phyloP scores from a whole-genome alignment of 2,888 invertebrate genomes.

The Sminthurinus aureus region DNA sequence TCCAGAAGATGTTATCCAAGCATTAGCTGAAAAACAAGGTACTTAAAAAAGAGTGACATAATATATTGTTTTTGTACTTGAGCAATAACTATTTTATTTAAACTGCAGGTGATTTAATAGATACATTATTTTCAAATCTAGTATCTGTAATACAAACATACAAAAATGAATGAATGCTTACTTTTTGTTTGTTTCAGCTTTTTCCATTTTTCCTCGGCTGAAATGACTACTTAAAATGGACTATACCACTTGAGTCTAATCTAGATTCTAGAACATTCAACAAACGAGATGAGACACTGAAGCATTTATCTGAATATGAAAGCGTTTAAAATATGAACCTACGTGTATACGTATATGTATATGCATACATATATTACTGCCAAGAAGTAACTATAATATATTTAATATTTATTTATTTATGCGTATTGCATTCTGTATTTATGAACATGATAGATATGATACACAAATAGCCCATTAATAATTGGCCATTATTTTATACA shows the following conservation, averaged over 20 bases:
- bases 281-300: neutral
- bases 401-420: neutral
- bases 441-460: neutral
- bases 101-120: neutral
- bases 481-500: no score
- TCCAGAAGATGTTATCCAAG: neutral
- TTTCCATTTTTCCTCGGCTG: neutral
- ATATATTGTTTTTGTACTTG: neutral
- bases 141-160: neutral
- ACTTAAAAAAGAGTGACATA: neutral
- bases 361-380: no score
- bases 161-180: neutral
- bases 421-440: neutral
- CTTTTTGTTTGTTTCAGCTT: neutral
- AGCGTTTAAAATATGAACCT: neutral
- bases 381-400: no score
- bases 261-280: neutral
- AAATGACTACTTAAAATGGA: neutral
- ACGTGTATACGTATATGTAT: no score
- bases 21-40: conserved; percentile 17
- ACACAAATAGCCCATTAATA: no score
- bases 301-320: neutral
- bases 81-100: neutral
- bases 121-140: neutral
- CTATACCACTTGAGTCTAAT: neutral